phyloP scores from a whole-genome alignment of 2,797 vertebrate genomes.

The Lagorchestes hirsutus region DNA sequence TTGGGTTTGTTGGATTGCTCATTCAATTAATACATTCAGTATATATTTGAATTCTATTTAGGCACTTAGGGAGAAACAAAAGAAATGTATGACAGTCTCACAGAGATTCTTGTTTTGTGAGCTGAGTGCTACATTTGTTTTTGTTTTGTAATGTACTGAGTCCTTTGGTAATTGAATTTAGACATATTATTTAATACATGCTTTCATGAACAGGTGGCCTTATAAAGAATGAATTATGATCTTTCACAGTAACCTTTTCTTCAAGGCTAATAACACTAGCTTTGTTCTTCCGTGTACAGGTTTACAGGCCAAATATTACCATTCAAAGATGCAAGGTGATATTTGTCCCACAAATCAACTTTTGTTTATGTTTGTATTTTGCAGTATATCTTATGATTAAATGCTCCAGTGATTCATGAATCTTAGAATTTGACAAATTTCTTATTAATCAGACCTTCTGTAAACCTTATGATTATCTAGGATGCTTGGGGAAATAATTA shows the following conservation, averaged over 20 bases:
- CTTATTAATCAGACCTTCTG: background rate
- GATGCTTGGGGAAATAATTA: background rate
- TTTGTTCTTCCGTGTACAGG: slow-evolving; percentile 20
- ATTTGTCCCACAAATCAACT: slow-evolving; percentile 23
- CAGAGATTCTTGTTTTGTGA: slow-evolving; percentile 55
- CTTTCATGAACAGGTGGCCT: slow-evolving; percentile 58
- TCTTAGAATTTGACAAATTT: slow-evolving; percentile 31
- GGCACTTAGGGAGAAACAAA: slow-evolving; percentile 1
- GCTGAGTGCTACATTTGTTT: slow-evolving; percentile 5
- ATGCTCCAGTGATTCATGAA: background rate
- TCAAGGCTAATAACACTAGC: slow-evolving; percentile 40
- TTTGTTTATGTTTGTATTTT: slow-evolving; percentile 42
- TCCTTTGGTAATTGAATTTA: slow-evolving; percentile 56
- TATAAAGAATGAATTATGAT: slow-evolving; percentile 43
- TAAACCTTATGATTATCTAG: background rate
- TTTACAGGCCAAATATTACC: slow-evolving; percentile 41
- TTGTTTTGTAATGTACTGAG: slow-evolving; percentile 3
- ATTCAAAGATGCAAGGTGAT: slow-evolving; percentile 10
- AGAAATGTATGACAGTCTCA: slow-evolving; percentile 23
- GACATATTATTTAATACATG: background rate
- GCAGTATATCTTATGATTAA: slow-evolving; percentile 49
- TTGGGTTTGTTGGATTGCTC: slow-evolving; percentile 1
- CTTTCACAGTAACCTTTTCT: slow-evolving; percentile 64
- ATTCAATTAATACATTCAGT: slow-evolving; percentile 27
- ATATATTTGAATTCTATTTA: background rate